A percentile compares a stretch with the other conserved stretches of the same genome.
Conservation (phyloP, 2,797 vertebrate species). For the Falco peregrinus region DNA sequence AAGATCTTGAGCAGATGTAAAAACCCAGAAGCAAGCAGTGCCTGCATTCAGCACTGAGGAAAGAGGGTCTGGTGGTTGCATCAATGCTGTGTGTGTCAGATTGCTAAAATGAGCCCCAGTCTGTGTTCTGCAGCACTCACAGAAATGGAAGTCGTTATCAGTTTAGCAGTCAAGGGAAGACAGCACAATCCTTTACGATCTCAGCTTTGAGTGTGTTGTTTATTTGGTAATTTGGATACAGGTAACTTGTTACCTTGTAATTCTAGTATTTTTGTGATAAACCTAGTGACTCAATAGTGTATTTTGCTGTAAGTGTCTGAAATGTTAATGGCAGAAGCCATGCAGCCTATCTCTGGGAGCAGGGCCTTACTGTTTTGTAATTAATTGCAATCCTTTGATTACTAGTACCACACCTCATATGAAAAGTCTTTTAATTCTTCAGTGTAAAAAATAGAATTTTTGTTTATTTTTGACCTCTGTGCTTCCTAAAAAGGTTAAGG, state of each 20-base stretch:
- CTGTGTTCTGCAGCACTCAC: not conserved
- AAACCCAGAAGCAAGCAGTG: not conserved
- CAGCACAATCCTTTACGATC: not conserved
- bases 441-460: not conserved
- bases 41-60: not conserved
- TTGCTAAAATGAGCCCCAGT: not conserved
- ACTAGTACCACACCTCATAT: not conserved
- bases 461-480: not conserved
- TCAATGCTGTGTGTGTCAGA: not conserved
- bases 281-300: not conserved
- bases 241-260: not conserved
- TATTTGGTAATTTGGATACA: not conserved
- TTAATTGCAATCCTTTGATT: not conserved
- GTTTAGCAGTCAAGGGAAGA: not conserved
- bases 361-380: not conserved
- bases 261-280: not conserved
- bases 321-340: not conserved
- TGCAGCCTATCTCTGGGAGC: not conserved
- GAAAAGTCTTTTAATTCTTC: not conserved
- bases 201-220: not conserved
- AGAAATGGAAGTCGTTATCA: not conserved
- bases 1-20: rapidly evolving
- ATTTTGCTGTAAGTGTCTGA: not conserved
- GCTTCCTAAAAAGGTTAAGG: not conserved
- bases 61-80: not conserved